Conservation (phyloP, 2,113 vertebrate genomes). For the Amphiprion ocellaris region DNA sequence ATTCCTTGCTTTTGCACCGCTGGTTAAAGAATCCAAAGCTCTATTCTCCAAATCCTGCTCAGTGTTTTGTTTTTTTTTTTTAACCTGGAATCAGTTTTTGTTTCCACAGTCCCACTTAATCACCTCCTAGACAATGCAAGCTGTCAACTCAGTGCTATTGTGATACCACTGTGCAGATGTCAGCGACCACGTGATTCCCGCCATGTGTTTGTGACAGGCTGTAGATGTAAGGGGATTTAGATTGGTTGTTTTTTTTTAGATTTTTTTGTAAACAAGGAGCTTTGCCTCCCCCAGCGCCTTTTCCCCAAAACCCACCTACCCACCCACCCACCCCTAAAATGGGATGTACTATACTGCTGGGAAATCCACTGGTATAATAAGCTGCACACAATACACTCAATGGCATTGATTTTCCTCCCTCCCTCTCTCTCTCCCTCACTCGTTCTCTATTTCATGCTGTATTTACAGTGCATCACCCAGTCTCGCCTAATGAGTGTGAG, state of each 20-base stretch:
- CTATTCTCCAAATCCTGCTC: neutral
- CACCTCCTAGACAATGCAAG: constrained; percentile 61
- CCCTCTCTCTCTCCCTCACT: neutral
- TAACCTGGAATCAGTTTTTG: neutral
- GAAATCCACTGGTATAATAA: constrained; percentile 35
- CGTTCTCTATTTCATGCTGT: constrained; percentile 1
- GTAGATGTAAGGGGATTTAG: constrained; percentile 31
- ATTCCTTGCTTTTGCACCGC: neutral
- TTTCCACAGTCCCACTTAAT: constrained; percentile 44
- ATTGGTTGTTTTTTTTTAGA: constrained; percentile 10
- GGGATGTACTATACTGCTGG: constrained; percentile 24
- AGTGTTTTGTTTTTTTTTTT: neutral
- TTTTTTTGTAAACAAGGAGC: constrained; percentile 37
- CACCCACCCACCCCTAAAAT: neutral
- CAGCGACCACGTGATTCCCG: constrained; percentile 55
- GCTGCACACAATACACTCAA: constrained; percentile 42
- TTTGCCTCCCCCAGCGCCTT: neutral
- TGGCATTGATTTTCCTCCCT: constrained; percentile 41
- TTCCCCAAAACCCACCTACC: too few species aligned
- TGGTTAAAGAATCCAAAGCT: neutral
- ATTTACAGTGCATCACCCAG: constrained; percentile 47
- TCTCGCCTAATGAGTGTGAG: constrained; percentile 43
- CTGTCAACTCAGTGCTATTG: constrained; percentile 62
- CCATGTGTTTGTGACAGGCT: constrained; percentile 53
- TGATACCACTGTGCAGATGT: constrained; percentile 64